phyloP scores from a whole-genome alignment of 2,113 vertebrate species.

The Poecile atricapillus region DNA sequence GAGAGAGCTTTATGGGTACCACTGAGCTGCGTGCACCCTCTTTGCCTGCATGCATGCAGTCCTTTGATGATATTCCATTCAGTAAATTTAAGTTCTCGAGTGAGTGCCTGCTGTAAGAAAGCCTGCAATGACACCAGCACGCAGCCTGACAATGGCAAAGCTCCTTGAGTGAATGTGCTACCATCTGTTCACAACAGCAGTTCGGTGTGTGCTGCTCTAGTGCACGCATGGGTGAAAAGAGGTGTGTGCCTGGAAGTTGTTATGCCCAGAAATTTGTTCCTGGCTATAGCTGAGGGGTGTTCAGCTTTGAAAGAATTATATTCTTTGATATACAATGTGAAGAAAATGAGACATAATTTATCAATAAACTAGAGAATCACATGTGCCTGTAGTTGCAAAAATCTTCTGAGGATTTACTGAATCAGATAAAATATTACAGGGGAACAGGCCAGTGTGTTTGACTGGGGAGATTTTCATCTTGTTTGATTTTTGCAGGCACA shows the following conservation, averaged over 20 bases:
- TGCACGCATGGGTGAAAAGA: fast-evolving
- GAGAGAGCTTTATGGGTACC: background rate
- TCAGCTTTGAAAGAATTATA: no score
- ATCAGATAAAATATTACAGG: background rate
- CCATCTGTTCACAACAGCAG: background rate
- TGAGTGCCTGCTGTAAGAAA: background rate
- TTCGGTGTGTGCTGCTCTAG: background rate
- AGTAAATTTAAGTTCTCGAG: background rate
- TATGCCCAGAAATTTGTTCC: background rate
- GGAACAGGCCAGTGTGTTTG: background rate
- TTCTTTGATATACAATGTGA: background rate
- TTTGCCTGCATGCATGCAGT: background rate
- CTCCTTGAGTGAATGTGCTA: background rate
- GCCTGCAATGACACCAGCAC: background rate
- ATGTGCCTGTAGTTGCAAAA: background rate
- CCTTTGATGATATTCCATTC: background rate
- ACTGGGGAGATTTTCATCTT: background rate
- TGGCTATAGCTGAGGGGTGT: background rate
- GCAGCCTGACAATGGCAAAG: background rate
- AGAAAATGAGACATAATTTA: background rate
- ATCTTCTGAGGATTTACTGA: background rate
- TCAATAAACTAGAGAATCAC: background rate
- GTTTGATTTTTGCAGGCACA: background rate
- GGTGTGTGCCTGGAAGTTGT: background rate
- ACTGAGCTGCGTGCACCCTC: background rate